phyloP scores from a whole-genome alignment of 2,888 invertebrate genomes.

The Metacarcinus magister region DNA sequence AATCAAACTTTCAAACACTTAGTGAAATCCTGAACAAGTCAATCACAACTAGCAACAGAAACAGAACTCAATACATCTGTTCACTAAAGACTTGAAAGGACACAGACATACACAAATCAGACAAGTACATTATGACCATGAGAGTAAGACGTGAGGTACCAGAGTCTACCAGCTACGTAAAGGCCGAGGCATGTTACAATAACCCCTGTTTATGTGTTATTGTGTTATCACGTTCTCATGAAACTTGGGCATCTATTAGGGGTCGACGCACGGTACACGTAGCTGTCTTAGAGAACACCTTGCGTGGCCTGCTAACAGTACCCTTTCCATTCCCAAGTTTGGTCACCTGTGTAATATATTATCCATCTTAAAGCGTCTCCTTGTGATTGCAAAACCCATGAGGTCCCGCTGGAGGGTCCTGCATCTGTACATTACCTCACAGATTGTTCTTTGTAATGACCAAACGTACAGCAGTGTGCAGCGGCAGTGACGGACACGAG shows the following conservation, averaged over 20 bases:
- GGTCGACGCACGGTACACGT: background rate
- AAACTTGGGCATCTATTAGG: background rate
- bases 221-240: background rate
- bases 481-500: background rate
- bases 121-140: background rate
- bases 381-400: background rate
- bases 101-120: background rate
- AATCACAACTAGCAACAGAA: background rate
- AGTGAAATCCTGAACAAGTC: background rate
- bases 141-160: background rate
- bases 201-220: background rate
- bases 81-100: background rate
- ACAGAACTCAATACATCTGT: background rate
- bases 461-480: constrained; percentile 14
- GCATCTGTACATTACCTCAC: constrained; percentile 35
- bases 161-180: background rate
- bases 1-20: background rate
- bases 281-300: background rate
- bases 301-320: background rate
- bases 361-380: constrained; percentile 1
- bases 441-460: constrained; percentile 3
- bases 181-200: background rate
- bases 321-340: background rate
- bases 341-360: constrained; percentile 38
- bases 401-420: background rate